Evolutionary conservation across 2,113 vertebrate species (phyloP).

Genomic region (Chlamydotis undulata): DNA sequence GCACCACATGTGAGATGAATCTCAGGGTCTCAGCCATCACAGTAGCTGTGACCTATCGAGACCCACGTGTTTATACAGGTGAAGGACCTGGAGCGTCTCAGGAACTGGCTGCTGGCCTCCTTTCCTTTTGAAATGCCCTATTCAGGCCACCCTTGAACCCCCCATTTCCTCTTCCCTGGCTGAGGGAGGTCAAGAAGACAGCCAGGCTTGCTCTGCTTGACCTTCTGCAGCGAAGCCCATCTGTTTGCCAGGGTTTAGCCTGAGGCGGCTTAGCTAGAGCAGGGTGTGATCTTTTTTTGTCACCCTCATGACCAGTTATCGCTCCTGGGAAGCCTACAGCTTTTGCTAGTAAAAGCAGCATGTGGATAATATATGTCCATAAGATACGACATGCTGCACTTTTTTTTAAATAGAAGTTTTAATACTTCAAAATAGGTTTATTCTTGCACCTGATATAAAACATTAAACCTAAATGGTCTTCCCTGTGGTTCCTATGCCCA

Average conservation of each 20-base stretch:
- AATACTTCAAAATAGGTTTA: neutral
- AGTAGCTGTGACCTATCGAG: neutral
- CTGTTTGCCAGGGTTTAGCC: conserved; percentile 61
- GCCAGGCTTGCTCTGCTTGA: conserved; percentile 18
- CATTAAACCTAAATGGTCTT: neutral
- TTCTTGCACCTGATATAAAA: neutral
- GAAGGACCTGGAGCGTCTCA: neutral
- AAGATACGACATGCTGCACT: neutral
- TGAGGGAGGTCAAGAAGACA: neutral
- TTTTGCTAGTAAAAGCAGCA: neutral
- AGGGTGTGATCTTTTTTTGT: conserved; percentile 52
- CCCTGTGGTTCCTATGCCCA: neutral
- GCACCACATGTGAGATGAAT: neutral
- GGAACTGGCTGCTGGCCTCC: neutral
- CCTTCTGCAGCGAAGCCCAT: conserved; percentile 37
- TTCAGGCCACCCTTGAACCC: neutral
- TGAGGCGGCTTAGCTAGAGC: conserved; percentile 59
- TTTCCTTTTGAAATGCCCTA: neutral
- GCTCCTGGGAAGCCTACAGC: neutral
- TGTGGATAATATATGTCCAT: neutral
- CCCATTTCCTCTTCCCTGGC: neutral
- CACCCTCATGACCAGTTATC: conserved; percentile 1
- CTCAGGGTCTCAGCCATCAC: neutral
- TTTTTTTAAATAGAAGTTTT: neutral
- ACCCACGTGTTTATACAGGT: neutral